A percentile compares a stretch with the other conserved stretches of the same genome.
These are phyloP conservation scores for Cephalopholis sonnerati DNA, from an alignment of 2,113 vertebrate species.

Conservation along the genomic window DNA sequence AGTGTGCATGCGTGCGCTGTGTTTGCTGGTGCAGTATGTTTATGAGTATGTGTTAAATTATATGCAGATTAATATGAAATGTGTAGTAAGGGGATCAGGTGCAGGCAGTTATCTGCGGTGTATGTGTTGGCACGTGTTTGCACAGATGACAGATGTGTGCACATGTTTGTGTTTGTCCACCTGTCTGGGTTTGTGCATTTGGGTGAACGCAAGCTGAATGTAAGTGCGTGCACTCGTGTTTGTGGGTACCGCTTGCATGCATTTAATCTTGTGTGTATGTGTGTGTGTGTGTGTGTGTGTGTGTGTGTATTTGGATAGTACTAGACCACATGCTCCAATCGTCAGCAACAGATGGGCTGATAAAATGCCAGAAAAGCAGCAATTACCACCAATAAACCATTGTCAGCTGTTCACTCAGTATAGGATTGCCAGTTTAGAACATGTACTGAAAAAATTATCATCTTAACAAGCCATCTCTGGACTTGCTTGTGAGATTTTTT, in stretches of 20 bases:
- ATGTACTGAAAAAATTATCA: slow-evolving; percentile 5
- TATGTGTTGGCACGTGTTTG: slow-evolving; percentile 13
- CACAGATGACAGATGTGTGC: slow-evolving; percentile 21
- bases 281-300: slow-evolving; percentile 10
- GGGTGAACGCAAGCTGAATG: not conserved
- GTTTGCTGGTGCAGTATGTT: slow-evolving; percentile 4
- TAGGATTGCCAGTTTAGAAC: slow-evolving; percentile 51
- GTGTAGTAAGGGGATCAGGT: slow-evolving; percentile 7
- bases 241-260: slow-evolving; percentile 5
- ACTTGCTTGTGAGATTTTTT: not conserved
- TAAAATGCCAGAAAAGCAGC: slow-evolving; percentile 68
- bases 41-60: not conserved
- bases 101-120: not conserved
- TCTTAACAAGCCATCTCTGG: not conserved
- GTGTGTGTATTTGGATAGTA: slow-evolving; percentile 41
- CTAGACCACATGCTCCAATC: slow-evolving; percentile 62
- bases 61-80: slow-evolving; percentile 16
- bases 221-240: slow-evolving; percentile 30
- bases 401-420: slow-evolving; percentile 45
- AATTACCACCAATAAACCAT: slow-evolving; percentile 69
- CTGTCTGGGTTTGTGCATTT: slow-evolving; percentile 39
- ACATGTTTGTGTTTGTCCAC: slow-evolving; percentile 37
- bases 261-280: slow-evolving; percentile 8
- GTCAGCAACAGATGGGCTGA: slow-evolving; percentile 73
- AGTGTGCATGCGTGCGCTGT: not conserved